A percentile compares a stretch with the other conserved stretches of the same genome.
Conservation (phyloP, 2,888 invertebrate species). For the Spilosoma lubricipeda region DNA sequence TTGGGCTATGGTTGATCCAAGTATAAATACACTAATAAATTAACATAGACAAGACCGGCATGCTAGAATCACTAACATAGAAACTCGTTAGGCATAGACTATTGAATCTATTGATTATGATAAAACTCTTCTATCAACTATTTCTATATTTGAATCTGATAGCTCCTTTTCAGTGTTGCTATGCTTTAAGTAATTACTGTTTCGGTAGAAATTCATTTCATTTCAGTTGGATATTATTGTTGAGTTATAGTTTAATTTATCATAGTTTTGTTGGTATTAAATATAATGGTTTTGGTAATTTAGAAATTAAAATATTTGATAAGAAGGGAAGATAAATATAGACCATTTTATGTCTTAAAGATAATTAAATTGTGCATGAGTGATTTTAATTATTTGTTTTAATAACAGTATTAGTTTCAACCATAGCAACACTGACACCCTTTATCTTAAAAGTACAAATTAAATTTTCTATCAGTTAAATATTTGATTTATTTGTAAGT, state of each 20-base stretch:
- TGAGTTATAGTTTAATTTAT: constrained; percentile 13
- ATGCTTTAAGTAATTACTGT: constrained; percentile 53
- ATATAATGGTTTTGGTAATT: constrained; percentile 16
- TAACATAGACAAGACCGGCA: constrained; percentile 73
- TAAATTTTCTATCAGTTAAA: constrained; percentile 41
- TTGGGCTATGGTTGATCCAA: constrained; percentile 78
- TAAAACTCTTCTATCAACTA: constrained; percentile 48
- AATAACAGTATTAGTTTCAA: constrained; percentile 31
- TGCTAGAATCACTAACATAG: constrained; percentile 82
- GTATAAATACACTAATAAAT: constrained; percentile 61
- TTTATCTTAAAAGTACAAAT: constrained; percentile 33
- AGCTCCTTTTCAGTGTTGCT: constrained; percentile 74
- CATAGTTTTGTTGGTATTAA: constrained; percentile 6
- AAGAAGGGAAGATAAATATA: not conserved
- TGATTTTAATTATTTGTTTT: constrained; percentile 33
- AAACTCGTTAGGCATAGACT: constrained; percentile 66
- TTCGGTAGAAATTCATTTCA: constrained; percentile 40
- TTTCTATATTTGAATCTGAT: constrained; percentile 61
- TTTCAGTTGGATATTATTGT: constrained; percentile 27
- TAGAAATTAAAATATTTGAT: constrained; percentile 6
- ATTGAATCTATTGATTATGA: constrained; percentile 49
- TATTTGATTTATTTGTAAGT: constrained; percentile 46
- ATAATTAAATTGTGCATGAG: constrained; percentile 21
- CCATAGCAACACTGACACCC: constrained; percentile 55
- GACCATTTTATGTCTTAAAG: constrained; percentile 2